Evolutionary conservation across 1,140 invertebrate genomes (phyloP).

Genomic region (Mactra quadrangularis): DNA sequence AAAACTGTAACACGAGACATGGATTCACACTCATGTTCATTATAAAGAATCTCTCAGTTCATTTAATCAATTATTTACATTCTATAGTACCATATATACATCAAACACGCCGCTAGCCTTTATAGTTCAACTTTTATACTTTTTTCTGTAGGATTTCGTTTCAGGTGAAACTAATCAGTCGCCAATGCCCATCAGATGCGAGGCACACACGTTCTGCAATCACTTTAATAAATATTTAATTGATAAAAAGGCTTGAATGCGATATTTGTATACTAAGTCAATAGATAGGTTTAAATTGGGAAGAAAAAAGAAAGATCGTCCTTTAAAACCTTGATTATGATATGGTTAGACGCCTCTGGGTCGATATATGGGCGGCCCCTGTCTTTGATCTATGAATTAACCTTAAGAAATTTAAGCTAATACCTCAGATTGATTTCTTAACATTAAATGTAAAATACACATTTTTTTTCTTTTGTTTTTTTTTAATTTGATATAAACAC

Average conservation of each 20-base stretch:
- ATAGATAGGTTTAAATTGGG: background rate
- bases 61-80: slow-evolving; percentile 24
- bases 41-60: slow-evolving; percentile 2
- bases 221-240: slow-evolving; percentile 34
- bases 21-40: background rate
- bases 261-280: background rate
- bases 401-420: too few species aligned
- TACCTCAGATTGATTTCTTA: too few species aligned
- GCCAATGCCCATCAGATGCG: background rate
- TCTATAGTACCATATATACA: slow-evolving; percentile 13
- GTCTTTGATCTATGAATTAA: too few species aligned
- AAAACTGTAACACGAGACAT: background rate
- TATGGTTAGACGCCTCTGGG: too few species aligned
- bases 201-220: slow-evolving; percentile 15
- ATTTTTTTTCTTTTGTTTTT: too few species aligned
- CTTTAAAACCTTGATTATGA: too few species aligned
- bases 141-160: slow-evolving; percentile 16
- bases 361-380: too few species aligned
- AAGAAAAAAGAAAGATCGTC: background rate
- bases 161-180: slow-evolving; percentile 20
- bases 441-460: too few species aligned
- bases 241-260: background rate
- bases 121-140: slow-evolving; percentile 7
- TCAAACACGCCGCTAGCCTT: slow-evolving; percentile 19
- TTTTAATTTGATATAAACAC: too few species aligned